Evolutionary conservation across 2,113 vertebrate species (phyloP).

Genomic region (Pica pica): DNA sequence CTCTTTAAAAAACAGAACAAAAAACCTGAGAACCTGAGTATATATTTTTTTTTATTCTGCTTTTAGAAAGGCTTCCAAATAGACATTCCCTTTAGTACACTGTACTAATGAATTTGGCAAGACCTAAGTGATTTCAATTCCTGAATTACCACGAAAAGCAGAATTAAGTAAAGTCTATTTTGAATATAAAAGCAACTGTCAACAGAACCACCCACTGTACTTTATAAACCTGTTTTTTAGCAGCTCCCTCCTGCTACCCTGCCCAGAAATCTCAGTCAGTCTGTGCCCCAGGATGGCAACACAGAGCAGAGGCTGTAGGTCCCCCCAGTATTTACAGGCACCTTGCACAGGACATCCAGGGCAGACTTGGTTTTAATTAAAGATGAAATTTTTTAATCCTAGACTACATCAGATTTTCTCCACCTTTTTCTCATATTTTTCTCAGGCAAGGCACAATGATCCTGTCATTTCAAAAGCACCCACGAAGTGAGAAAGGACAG

Average conservation of each 20-base stretch:
- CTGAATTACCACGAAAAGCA: background rate
- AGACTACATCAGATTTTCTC: background rate
- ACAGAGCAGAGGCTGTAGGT: background rate
- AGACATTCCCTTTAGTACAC: background rate
- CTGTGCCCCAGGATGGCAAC: background rate
- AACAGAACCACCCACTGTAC: background rate
- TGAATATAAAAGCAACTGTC: background rate
- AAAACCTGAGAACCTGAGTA: background rate
- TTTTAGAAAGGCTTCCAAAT: background rate
- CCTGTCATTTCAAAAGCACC: background rate
- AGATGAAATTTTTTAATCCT: background rate
- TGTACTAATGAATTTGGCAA: background rate
- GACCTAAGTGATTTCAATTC: background rate
- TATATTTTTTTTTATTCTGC: background rate
- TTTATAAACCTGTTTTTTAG: background rate
- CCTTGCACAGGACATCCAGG: background rate
- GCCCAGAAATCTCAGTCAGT: background rate
- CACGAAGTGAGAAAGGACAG: background rate
- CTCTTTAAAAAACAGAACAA: background rate
- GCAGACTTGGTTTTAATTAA: background rate
- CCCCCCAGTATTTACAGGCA: rapidly evolving
- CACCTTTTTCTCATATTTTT: rapidly evolving
- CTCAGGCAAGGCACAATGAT: background rate
- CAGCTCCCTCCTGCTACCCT: background rate
- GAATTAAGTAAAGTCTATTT: background rate